A percentile compares a stretch with the other conserved stretches of the same genome.
These are phyloP conservation scores for Globicephala melas DNA, from an alignment of 2,113 vertebrate species.

Conservation along the genomic window DNA sequence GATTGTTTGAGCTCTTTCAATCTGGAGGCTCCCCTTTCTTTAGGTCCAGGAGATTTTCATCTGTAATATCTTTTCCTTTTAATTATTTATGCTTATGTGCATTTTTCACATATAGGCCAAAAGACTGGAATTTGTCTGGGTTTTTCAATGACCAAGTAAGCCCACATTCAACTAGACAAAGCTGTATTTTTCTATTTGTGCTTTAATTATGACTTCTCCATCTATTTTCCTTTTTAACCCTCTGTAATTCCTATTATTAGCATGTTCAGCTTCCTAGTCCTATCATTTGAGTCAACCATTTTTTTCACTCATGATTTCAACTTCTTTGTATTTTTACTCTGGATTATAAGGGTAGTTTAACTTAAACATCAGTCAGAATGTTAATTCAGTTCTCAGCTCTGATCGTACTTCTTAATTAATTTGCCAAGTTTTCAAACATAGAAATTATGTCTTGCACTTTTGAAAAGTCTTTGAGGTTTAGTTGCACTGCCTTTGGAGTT, in stretches of 20 bases:
- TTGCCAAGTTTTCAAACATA: background rate
- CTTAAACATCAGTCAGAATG: background rate
- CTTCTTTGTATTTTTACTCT: background rate
- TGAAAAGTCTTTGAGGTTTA: background rate
- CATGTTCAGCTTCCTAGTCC: background rate
- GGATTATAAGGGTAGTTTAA: background rate
- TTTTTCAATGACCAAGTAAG: background rate
- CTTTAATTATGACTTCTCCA: background rate
- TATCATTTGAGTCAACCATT: background rate
- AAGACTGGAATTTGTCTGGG: background rate
- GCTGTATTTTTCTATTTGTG: background rate
- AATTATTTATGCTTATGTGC: background rate
- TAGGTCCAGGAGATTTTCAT: background rate
- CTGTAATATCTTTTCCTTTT: background rate
- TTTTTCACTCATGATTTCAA: background rate
- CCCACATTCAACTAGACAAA: background rate
- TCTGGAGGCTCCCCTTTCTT: background rate
- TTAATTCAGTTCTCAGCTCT: background rate
- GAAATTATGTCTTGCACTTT: background rate
- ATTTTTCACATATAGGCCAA: background rate
- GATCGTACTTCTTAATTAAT: background rate
- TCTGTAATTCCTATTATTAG: background rate
- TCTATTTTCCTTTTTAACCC: background rate
- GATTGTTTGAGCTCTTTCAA: background rate
- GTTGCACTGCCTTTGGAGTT: background rate